A percentile compares a stretch with the other conserved stretches of the same genome.
phyloP scores from a whole-genome alignment of 2,888 invertebrate genomes.

The Pristionchus japonicus region DNA sequence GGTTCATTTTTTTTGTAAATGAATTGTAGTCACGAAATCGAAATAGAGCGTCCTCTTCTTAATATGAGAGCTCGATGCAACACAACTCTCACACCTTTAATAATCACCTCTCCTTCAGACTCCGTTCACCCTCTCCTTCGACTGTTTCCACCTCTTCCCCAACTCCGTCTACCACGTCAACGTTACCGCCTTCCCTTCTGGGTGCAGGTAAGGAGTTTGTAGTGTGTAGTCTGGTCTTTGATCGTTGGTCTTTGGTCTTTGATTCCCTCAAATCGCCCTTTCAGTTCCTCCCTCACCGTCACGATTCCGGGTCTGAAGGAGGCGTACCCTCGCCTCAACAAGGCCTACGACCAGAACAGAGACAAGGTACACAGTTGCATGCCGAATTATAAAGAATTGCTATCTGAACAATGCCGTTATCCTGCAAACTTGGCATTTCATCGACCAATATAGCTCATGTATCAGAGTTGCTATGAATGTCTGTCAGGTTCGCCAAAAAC shows the following conservation, averaged over 20 bases:
- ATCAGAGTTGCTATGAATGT: no score
- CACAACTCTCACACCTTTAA: background rate
- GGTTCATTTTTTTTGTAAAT: background rate
- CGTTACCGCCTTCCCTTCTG: constrained; percentile 60
- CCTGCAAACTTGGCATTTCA: no score
- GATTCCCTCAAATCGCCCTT: background rate
- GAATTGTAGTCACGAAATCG: background rate
- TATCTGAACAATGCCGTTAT: no score
- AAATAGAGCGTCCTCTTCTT: background rate
- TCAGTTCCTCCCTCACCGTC: constrained; percentile 51
- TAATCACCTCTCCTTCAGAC: constrained; percentile 31
- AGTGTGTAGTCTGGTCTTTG: background rate
- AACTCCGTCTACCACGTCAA: constrained; percentile 63
- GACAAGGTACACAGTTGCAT: background rate
- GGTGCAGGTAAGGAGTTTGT: constrained; percentile 53
- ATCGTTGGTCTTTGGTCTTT: background rate
- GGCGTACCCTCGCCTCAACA: constrained; percentile 51
- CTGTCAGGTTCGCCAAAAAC: no score
- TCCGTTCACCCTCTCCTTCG: constrained; percentile 59
- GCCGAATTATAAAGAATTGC: no score
- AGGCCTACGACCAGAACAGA: constrained; percentile 3
- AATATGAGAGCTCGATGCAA: background rate
- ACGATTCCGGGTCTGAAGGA: constrained; percentile 55
- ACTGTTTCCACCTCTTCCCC: constrained; percentile 64
- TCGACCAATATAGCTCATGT: no score